These are phyloP conservation scores for Pseudomugil tenellus DNA, from an alignment of 2,797 vertebrate species.

Conservation along the genomic window DNA sequence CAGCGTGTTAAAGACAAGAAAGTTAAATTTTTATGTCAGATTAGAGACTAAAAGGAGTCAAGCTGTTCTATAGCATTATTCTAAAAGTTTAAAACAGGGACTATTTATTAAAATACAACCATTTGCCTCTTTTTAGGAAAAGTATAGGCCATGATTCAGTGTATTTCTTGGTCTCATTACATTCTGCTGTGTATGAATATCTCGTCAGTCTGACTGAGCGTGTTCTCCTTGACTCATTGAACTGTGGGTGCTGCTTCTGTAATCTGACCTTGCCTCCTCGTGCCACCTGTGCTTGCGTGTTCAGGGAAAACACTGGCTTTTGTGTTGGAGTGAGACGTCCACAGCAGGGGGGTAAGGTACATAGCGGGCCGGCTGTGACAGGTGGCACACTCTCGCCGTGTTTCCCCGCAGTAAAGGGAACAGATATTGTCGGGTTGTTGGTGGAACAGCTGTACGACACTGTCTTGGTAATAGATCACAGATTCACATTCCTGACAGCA, in stretches of 20 bases:
- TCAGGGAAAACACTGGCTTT: slow-evolving; percentile 78
- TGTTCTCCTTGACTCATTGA: slow-evolving; percentile 56
- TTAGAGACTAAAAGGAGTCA: slow-evolving; percentile 10
- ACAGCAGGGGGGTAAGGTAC: slow-evolving; percentile 70
- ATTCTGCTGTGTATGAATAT: not conserved
- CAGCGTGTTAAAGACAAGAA: slow-evolving; percentile 10
- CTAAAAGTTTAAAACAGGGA: slow-evolving; percentile 1
- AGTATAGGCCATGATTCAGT: not conserved
- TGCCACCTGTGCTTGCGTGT: slow-evolving; percentile 82
- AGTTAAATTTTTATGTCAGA: not conserved
- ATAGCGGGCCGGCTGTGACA: slow-evolving; percentile 70
- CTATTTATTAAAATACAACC: not conserved
- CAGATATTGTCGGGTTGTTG: slow-evolving; percentile 27
- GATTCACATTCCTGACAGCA: not conserved
- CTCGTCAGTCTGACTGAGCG: slow-evolving; percentile 20
- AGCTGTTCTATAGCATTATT: slow-evolving; percentile 1
- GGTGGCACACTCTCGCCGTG: slow-evolving; percentile 71
- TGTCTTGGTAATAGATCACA: slow-evolving; percentile 2
- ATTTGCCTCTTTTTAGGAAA: not conserved
- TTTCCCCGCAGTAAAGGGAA: slow-evolving; percentile 36
- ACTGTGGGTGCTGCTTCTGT: slow-evolving; percentile 52
- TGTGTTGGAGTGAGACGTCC: slow-evolving; percentile 79
- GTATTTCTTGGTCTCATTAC: slow-evolving; percentile 3
- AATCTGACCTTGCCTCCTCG: slow-evolving; percentile 71
- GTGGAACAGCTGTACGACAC: slow-evolving; percentile 68